These are phyloP conservation scores for Phalacrocorax brasilianus DNA, from an alignment of 2,113 vertebrate genomes.

Conservation along the genomic window DNA sequence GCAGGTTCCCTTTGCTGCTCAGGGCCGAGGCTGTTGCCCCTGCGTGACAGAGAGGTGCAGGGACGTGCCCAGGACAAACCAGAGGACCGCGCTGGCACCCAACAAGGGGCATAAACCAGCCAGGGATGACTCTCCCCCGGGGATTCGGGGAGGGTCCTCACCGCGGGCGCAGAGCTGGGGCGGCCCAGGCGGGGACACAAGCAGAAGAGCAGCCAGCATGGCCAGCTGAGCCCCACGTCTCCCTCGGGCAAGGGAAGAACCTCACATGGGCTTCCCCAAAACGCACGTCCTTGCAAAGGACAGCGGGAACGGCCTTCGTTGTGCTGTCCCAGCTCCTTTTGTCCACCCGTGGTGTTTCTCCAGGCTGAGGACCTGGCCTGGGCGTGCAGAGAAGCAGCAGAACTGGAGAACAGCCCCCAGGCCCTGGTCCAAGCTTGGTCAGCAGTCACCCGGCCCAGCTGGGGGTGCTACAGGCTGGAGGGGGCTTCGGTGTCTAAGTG, in stretches of 20 bases:
- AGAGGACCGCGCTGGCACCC: neutral
- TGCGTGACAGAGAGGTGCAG: neutral
- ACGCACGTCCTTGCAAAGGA: fast-evolving
- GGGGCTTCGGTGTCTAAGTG: neutral
- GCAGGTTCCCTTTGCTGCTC: neutral
- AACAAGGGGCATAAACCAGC: neutral
- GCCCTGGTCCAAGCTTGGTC: neutral
- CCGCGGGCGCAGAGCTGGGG: neutral
- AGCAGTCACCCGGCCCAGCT: neutral
- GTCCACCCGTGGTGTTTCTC: neutral
- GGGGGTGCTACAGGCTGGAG: neutral
- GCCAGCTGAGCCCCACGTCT: neutral
- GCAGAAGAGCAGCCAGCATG: fast-evolving
- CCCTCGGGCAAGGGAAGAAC: neutral
- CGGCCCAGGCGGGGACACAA: neutral
- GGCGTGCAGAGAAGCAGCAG: neutral
- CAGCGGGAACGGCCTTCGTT: fast-evolving
- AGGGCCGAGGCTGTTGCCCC: fast-evolving
- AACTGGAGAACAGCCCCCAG: neutral
- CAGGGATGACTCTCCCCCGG: neutral
- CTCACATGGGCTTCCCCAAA: neutral
- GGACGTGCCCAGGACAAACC: neutral
- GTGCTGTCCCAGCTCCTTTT: neutral
- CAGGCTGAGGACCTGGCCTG: neutral
- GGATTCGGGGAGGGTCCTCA: neutral